A percentile compares a stretch with the other conserved stretches of the same genome.
phyloP scores from a whole-genome alignment of 2,113 vertebrate species.

The Microtus montanus region DNA sequence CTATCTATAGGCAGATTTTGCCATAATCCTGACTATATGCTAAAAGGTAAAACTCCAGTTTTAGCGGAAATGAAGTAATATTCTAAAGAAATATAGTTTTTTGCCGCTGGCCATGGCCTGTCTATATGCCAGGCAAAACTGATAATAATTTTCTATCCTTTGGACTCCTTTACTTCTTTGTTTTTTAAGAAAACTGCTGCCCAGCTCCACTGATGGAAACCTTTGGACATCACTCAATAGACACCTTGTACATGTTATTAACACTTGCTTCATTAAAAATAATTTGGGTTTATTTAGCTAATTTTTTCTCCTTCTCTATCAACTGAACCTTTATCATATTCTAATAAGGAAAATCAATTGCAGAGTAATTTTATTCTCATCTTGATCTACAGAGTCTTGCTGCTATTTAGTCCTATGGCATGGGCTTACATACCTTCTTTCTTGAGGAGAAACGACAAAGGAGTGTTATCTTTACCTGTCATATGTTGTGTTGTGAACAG shows the following conservation, averaged over 20 bases:
- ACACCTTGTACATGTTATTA: background rate
- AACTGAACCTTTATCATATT: background rate
- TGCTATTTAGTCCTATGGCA: background rate
- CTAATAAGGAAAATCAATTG: slow-evolving; percentile 52
- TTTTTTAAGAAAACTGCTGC: slow-evolving; percentile 3
- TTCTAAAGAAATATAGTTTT: background rate
- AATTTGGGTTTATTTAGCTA: slow-evolving; percentile 32
- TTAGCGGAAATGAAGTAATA: background rate
- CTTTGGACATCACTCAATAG: slow-evolving; percentile 31
- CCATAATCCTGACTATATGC: background rate
- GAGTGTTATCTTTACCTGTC: background rate
- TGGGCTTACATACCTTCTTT: background rate
- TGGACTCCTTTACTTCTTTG: background rate
- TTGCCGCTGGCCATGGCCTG: background rate
- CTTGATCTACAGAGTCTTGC: background rate
- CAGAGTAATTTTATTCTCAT: background rate
- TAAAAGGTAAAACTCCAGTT: slow-evolving; percentile 1
- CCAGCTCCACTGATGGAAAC: background rate
- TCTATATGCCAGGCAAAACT: background rate
- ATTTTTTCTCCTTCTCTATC: slow-evolving; percentile 48
- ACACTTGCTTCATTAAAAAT: slow-evolving; percentile 8
- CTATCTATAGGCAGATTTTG: background rate
- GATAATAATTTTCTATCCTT: slow-evolving; percentile 17
- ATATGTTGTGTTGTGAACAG: background rate
- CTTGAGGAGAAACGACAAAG: background rate